Percentiles rank a stretch among this genome's conserved stretches.
Evolutionary conservation across 2,797 vertebrate species (phyloP).

Genomic region (Macropodus opercularis): DNA sequence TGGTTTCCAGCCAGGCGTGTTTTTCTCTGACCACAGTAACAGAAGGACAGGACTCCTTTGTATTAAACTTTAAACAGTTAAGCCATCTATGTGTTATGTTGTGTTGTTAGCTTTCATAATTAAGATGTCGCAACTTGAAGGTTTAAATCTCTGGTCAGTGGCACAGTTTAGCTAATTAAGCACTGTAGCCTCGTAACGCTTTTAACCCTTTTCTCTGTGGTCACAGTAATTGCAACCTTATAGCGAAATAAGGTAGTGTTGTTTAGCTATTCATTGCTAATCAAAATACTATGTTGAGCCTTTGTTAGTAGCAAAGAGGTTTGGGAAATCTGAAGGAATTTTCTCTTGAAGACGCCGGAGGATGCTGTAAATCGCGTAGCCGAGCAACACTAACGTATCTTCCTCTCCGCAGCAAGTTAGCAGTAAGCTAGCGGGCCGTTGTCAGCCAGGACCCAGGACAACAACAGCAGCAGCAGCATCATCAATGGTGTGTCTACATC

Average conservation of each 20-base stretch:
- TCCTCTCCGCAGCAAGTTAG: slow-evolving; percentile 47
- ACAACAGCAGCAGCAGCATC: slow-evolving; percentile 66
- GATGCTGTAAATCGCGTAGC: background rate
- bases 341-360: too few relatives aligned
- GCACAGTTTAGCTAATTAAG: background rate
- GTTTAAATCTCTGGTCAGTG: background rate
- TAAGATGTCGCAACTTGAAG: background rate
- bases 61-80: background rate
- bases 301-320: too few relatives aligned
- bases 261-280: background rate
- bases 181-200: background rate
- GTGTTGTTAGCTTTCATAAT: background rate
- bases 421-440: slow-evolving; percentile 67
- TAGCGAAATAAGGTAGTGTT: background rate
- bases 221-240: background rate
- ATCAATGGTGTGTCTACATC: slow-evolving; percentile 85
- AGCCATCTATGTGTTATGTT: background rate
- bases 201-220: background rate
- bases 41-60: too few relatives aligned
- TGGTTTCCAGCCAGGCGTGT: background rate
- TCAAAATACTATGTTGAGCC: background rate
- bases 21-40: background rate
- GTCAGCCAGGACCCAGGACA: slow-evolving; percentile 64
- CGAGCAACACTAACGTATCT: background rate
- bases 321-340: too few relatives aligned